phyloP scores from a whole-genome alignment of 1,140 invertebrate species.

The Hypothenemus hampei region DNA sequence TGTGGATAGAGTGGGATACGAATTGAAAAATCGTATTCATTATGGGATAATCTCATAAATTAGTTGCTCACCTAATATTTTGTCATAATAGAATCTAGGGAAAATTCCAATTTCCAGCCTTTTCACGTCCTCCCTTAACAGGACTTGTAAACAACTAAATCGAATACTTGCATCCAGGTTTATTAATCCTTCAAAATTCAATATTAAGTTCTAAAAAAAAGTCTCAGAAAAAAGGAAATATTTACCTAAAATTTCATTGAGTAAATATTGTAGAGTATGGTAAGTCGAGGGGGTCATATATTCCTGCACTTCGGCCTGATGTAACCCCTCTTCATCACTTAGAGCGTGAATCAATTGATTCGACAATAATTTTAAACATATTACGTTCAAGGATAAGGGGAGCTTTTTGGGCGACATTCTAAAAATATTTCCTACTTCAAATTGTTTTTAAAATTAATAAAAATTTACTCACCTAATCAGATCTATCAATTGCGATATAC shows the following conservation, averaged over 20 bases:
- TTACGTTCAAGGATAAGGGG: constrained; percentile 31
- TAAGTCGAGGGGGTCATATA: constrained; percentile 37
- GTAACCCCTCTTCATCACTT: constrained; percentile 37
- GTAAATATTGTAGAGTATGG: constrained; percentile 59
- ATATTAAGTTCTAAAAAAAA: neutral
- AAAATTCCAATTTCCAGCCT: constrained; percentile 60
- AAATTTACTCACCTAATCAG: too few relatives aligned
- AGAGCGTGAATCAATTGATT: constrained; percentile 36
- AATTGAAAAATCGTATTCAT: too few relatives aligned
- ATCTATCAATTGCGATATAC: too few relatives aligned
- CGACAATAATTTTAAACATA: constrained; percentile 36
- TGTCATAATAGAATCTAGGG: constrained; percentile 59
- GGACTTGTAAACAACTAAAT: constrained; percentile 56
- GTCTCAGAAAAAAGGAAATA: too few relatives aligned
- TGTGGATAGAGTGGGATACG: too few relatives aligned
- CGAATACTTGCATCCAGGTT: constrained; percentile 59
- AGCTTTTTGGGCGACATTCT: constrained; percentile 42
- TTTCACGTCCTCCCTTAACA: constrained; percentile 58
- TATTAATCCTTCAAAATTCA: constrained; percentile 51
- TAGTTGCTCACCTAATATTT: constrained; percentile 50
- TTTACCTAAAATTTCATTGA: constrained; percentile 42
- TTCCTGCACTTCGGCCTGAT: constrained; percentile 30
- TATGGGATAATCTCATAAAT: too few relatives aligned
- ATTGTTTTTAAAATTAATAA: too few relatives aligned
- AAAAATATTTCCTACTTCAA: too few relatives aligned